Conservation (phyloP, 1,140 invertebrate genomes). For the Manduca sexta region DNA sequence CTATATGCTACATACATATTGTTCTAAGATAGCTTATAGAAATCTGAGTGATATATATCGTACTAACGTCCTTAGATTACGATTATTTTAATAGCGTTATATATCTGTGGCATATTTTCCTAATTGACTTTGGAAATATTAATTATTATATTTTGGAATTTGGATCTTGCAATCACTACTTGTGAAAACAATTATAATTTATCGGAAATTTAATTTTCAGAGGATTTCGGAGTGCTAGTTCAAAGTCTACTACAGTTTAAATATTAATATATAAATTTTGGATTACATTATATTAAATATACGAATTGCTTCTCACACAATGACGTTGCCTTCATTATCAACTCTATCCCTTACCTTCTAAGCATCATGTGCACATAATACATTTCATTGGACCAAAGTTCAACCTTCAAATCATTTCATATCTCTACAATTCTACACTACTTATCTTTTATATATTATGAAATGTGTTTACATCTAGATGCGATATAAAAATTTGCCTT, state of each 20-base stretch:
- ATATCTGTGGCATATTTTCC: not conserved
- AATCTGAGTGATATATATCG: no score
- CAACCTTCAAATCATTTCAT: slow-evolving; percentile 60
- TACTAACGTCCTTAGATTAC: no score
- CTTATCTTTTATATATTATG: slow-evolving; percentile 15
- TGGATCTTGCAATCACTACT: no score
- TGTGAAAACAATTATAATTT: no score
- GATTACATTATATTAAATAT: not conserved
- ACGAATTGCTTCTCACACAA: not conserved
- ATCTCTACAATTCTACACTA: slow-evolving; percentile 22
- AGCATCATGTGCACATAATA: slow-evolving; percentile 59
- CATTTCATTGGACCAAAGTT: slow-evolving; percentile 70
- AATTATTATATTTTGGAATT: not conserved
- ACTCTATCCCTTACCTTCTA: slow-evolving; percentile 30
- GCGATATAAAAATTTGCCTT: slow-evolving; percentile 11
- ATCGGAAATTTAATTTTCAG: not conserved
- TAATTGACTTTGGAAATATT: not conserved
- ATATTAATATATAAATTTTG: not conserved
- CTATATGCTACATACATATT: not conserved
- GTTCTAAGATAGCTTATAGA: no score
- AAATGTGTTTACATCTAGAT: slow-evolving; percentile 13
- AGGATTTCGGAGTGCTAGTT: not conserved
- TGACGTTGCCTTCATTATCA: slow-evolving; percentile 12
- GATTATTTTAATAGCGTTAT: not conserved
- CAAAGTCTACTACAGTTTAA: not conserved